phyloP scores from a whole-genome alignment of 1,140 invertebrate genomes.

The Sminthurinus signatus region DNA sequence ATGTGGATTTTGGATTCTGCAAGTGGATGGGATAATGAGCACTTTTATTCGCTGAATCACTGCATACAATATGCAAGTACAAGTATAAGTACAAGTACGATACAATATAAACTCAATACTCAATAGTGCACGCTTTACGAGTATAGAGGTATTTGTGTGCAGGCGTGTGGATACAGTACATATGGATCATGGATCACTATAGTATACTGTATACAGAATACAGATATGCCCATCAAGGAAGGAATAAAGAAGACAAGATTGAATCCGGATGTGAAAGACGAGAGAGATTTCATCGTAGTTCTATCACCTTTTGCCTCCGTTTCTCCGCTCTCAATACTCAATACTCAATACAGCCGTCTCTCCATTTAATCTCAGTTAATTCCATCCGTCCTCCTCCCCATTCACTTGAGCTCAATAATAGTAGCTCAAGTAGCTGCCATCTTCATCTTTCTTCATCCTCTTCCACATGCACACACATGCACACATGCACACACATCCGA shows the following conservation, averaged over 20 bases:
- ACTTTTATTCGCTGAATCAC: conserved; percentile 22
- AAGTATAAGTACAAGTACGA: no score
- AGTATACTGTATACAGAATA: background rate
- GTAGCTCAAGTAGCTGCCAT: no score
- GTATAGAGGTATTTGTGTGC: no score
- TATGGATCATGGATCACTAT: background rate
- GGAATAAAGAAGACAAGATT: background rate
- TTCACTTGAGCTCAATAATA: no score
- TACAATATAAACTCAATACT: no score
- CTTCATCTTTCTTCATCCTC: no score
- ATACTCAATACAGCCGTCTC: conserved; percentile 18
- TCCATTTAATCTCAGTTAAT: conserved; percentile 23
- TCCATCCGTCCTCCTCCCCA: conserved; percentile 3
- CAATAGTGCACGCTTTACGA: no score
- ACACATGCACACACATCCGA: no score
- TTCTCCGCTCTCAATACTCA: background rate
- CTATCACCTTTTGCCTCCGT: conserved; percentile 20
- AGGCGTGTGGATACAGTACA: no score
- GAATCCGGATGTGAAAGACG: background rate
- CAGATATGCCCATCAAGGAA: background rate
- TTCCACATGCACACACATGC: no score
- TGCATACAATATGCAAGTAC: background rate
- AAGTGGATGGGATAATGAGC: conserved; percentile 20
- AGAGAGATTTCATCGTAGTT: conserved; percentile 10
- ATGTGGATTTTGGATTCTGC: background rate